Conservation (phyloP, 2,113 vertebrate species). For the Sinocyclocheilus rhinocerous region DNA sequence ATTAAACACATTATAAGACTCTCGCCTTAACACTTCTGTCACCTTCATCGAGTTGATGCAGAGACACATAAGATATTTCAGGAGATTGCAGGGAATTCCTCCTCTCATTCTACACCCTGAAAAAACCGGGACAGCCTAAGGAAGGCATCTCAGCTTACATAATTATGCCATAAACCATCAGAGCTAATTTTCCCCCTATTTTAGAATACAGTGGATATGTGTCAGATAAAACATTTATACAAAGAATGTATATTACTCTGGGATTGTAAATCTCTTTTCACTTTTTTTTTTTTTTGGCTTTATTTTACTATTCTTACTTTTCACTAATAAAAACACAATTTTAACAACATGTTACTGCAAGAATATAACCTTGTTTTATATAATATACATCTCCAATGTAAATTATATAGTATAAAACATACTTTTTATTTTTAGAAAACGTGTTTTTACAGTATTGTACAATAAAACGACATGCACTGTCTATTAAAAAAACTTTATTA, state of each 20-base stretch:
- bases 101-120: background rate
- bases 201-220: background rate
- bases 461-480: background rate
- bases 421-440: too few relatives aligned
- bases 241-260: background rate
- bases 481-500: background rate
- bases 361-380: background rate
- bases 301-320: background rate
- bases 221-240: too few relatives aligned
- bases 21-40: constrained; percentile 9
- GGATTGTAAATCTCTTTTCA: too few relatives aligned
- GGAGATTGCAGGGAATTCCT: constrained; percentile 10
- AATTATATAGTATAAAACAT: too few relatives aligned
- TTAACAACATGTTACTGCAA: too few relatives aligned
- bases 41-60: background rate
- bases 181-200: background rate
- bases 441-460: too few relatives aligned
- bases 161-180: background rate
- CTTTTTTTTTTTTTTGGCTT: too few relatives aligned
- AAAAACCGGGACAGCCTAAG: background rate
- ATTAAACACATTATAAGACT: background rate
- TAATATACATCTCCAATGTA: background rate
- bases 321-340: background rate
- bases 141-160: background rate
- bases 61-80: constrained; percentile 4